A percentile compares a stretch with the other conserved stretches of the same genome.
These are phyloP conservation scores for Lithophane leautieri DNA, from an alignment of 2,888 invertebrate species.

Conservation along the genomic window DNA sequence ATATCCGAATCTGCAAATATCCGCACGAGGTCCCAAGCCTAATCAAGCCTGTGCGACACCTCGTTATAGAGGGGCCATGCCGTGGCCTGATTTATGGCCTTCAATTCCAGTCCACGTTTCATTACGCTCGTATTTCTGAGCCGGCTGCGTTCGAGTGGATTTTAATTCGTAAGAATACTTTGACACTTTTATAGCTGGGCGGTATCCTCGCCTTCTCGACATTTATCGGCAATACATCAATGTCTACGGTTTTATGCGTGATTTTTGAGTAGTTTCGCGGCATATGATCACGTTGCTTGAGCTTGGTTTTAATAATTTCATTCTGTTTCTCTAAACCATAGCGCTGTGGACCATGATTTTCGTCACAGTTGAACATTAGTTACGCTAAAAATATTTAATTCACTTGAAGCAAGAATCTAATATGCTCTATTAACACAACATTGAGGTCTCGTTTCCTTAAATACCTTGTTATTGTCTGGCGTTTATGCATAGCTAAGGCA, in stretches of 20 bases:
- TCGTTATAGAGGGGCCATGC: slow-evolving; percentile 46
- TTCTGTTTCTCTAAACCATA: slow-evolving; percentile 21
- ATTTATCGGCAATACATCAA: slow-evolving; percentile 65
- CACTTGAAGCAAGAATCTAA: neutral
- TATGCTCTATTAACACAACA: neutral
- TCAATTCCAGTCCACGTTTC: slow-evolving; percentile 62
- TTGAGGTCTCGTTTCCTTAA: slow-evolving; percentile 12
- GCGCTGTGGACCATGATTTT: neutral
- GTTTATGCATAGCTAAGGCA: slow-evolving; percentile 20
- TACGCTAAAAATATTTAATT: neutral
- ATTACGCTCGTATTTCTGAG: slow-evolving; percentile 58
- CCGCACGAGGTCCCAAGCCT: slow-evolving; percentile 18
- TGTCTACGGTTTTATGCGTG: slow-evolving; percentile 47
- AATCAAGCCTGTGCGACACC: slow-evolving; percentile 31
- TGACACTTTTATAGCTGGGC: slow-evolving; percentile 61
- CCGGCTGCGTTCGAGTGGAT: slow-evolving; percentile 58
- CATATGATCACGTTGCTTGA: slow-evolving; percentile 25
- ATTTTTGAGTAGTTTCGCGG: slow-evolving; percentile 42
- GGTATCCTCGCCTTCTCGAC: slow-evolving; percentile 55
- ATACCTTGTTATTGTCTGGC: slow-evolving; percentile 2
- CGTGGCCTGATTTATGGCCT: slow-evolving; percentile 60
- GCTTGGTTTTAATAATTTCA: slow-evolving; percentile 8
- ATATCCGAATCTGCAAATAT: slow-evolving; percentile 35
- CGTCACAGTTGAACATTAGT: neutral
- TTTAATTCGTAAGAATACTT: slow-evolving; percentile 64